Evolutionary conservation across 2,797 vertebrate genomes (phyloP).

Genomic region (Lagorchestes hirsutus): DNA sequence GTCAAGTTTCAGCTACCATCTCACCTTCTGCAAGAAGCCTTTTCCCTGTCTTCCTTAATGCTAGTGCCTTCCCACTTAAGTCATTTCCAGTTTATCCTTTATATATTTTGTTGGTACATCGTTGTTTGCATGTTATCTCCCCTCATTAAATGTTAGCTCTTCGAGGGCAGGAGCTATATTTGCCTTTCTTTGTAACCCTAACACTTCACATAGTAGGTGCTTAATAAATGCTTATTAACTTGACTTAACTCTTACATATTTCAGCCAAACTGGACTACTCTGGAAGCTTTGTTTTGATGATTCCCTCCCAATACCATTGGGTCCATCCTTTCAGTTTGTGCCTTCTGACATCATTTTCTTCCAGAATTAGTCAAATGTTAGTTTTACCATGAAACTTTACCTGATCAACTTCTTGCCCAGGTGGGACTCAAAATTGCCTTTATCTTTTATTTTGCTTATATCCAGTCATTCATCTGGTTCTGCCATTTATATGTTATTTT

Average conservation of each 20-base stretch:
- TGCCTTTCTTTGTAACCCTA: no score
- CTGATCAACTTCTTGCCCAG: neutral
- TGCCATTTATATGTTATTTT: neutral
- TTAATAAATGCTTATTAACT: neutral
- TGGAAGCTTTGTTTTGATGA: neutral
- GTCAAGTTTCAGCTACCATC: neutral
- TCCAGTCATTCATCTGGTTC: neutral
- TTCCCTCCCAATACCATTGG: neutral
- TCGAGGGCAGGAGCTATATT: no score
- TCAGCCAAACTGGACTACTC: neutral
- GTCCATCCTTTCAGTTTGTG: neutral
- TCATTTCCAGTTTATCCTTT: neutral
- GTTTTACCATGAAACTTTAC: neutral
- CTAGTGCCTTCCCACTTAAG: neutral
- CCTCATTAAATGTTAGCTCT: neutral
- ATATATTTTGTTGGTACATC: neutral
- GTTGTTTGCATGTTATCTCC: neutral
- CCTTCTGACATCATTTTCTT: neutral
- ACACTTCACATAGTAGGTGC: neutral
- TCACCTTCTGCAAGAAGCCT: neutral
- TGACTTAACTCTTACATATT: neutral
- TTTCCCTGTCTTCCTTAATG: neutral
- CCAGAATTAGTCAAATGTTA: neutral
- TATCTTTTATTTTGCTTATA: neutral
- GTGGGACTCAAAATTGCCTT: neutral